Evolutionary conservation across 2,888 invertebrate species (phyloP), one percentile per base, ranked within the genome.

Genomic region (Hypsopygia costalis): DNA sequence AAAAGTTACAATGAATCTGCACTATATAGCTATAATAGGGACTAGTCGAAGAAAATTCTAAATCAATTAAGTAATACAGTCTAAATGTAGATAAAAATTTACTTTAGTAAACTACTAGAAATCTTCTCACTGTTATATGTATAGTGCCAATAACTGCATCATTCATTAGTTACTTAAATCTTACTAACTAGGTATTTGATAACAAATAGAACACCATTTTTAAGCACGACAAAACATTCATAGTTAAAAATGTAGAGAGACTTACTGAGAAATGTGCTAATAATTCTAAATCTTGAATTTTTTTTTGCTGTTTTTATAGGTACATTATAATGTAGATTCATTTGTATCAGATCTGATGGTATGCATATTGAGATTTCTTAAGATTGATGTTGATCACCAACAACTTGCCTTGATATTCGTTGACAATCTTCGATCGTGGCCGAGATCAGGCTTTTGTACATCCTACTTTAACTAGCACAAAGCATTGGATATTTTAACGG

Each of bases 161-260:
- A 43, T 48, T 66, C 69, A 74, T 79, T 79, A 78, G 69, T 85
- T 85, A 78, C 78, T 82, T 86, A 80, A 74, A 77, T 69, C 89
- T 89, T 89, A 90, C 70, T 71, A 81, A 62, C 89, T 89, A 89
- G 77, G 77, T 88, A 88, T 87, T 88, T 88, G 76, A 86, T 89
- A 90, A 90, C 88, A 89, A 89, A 89, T 87, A 89, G 89, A 89
- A 89, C 89, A 89, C 89, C 89, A 85, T 85, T 83, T 70, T 87
- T 87, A 90, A 90, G 89, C 89, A 90, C 89, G 89, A 89, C 86
- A 89, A 89, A 90, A 90, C 89, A 89, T 89, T 85, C 77, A 89
- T 89, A 90, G 88, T 85, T 88, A 86, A 89, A 88, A 88, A 82
- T 87, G 87, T 89, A 89, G 89, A 89, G 89, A 89, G 88, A 89